Conservation (phyloP, 2,797 vertebrate species). For the Agapornis canus region DNA sequence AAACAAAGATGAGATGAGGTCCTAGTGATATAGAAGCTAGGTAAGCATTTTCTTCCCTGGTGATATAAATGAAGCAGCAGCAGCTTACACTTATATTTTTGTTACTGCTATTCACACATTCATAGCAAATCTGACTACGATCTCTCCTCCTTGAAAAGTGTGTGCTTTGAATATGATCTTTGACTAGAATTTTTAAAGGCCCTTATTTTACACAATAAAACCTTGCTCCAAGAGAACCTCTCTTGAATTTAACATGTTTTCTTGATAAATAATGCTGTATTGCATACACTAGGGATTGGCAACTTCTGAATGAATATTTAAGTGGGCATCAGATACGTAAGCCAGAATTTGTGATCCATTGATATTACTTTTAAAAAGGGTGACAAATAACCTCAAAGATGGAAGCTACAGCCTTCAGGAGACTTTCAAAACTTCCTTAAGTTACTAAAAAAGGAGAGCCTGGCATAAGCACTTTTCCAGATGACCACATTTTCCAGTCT, state of each 20-base stretch:
- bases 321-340: neutral
- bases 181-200: neutral
- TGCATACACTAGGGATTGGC: neutral
- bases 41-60: neutral
- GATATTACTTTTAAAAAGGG: neutral
- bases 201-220: neutral
- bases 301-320: neutral
- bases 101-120: neutral
- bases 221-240: neutral
- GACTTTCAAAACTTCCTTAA: neutral
- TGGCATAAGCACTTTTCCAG: neutral
- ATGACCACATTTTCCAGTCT: neutral
- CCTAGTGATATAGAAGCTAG: neutral
- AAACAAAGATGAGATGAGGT: neutral
- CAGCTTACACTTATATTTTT: neutral
- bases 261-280: neutral
- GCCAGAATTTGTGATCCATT: neutral
- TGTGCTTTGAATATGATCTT: neutral
- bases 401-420: neutral
- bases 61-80: neutral
- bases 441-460: neutral
- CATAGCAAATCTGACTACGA: neutral
- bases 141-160: neutral
- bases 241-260: neutral
- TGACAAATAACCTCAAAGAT: neutral